These are phyloP conservation scores for Dendrolimus kikuchii DNA, from an alignment of 1,140 invertebrate species.

Conservation along the genomic window DNA sequence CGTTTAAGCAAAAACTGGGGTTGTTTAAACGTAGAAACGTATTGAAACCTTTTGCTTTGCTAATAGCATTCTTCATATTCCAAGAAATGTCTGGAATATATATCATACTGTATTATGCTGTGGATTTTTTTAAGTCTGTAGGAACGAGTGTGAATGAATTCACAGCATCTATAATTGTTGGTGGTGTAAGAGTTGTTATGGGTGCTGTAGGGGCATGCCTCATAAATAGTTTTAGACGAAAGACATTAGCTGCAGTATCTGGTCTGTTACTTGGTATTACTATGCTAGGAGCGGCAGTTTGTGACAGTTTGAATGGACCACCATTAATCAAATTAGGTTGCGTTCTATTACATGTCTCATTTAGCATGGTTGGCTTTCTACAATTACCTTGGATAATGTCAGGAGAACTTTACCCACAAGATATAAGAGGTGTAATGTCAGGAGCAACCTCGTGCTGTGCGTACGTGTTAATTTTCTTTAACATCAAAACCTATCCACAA, in stretches of 20 bases:
- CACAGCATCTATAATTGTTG: slow-evolving; percentile 82
- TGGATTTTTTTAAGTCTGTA: slow-evolving; percentile 79
- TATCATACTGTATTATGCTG: slow-evolving; percentile 84
- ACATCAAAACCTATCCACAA: slow-evolving; percentile 80
- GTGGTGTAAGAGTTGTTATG: slow-evolving; percentile 78
- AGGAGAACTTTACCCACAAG: slow-evolving; percentile 81
- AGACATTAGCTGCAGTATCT: slow-evolving; percentile 77
- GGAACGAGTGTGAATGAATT: slow-evolving; percentile 79
- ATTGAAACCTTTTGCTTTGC: slow-evolving; percentile 77
- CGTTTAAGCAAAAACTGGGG: slow-evolving; percentile 47
- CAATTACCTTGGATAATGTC: slow-evolving; percentile 85
- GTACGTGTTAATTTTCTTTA: slow-evolving; percentile 79
- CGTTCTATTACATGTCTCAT: slow-evolving; percentile 78
- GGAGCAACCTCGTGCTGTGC: slow-evolving; percentile 81
- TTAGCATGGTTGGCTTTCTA: slow-evolving; percentile 82
- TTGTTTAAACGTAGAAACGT: slow-evolving; percentile 56
- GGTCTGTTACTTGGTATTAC: slow-evolving; percentile 76
- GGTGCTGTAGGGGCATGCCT: slow-evolving; percentile 78
- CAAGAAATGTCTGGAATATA: slow-evolving; percentile 84
- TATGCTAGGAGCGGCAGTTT: slow-evolving; percentile 73
- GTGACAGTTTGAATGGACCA: slow-evolving; percentile 65
- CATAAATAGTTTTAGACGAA: slow-evolving; percentile 80
- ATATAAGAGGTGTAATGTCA: slow-evolving; percentile 78
- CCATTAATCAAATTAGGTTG: slow-evolving; percentile 75
- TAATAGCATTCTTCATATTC: slow-evolving; percentile 78